A percentile compares a stretch with the other conserved stretches of the same genome.
phyloP scores from a whole-genome alignment of 2,888 invertebrate species.

The Melipona beecheii region DNA sequence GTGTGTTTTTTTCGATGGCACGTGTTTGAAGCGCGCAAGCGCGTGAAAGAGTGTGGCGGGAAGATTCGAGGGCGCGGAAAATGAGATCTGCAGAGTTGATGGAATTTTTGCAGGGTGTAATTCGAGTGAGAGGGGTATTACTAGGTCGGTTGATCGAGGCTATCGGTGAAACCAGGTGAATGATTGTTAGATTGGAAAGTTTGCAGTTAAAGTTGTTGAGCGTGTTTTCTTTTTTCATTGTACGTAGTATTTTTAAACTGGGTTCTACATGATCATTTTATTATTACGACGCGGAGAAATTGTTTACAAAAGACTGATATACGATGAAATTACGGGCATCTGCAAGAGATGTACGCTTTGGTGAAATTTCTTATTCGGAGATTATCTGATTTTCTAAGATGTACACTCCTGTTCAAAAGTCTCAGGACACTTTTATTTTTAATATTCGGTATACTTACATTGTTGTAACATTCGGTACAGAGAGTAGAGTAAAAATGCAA shows the following conservation, averaged over 20 bases:
- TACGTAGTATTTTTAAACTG: not conserved
- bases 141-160: not conserved
- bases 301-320: not conserved
- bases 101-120: conserved; percentile 11
- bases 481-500: not conserved
- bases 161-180: not conserved
- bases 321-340: too few relatives aligned
- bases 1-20: not conserved
- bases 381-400: not conserved
- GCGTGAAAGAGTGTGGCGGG: not conserved
- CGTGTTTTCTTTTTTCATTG: not conserved
- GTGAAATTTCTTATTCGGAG: not conserved
- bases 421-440: too few relatives aligned
- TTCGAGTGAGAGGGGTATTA: not conserved
- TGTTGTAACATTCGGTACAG: not conserved
- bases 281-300: not conserved
- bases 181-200: not conserved
- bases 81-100: not conserved
- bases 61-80: not conserved
- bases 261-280: not conserved
- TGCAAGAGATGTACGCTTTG: not conserved
- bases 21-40: not conserved
- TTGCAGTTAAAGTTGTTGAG: not conserved
- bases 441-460: too few relatives aligned
- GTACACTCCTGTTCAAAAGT: too few relatives aligned